Evolutionary conservation across 2,113 vertebrate species (phyloP).

Genomic region (Prolemur simus): DNA sequence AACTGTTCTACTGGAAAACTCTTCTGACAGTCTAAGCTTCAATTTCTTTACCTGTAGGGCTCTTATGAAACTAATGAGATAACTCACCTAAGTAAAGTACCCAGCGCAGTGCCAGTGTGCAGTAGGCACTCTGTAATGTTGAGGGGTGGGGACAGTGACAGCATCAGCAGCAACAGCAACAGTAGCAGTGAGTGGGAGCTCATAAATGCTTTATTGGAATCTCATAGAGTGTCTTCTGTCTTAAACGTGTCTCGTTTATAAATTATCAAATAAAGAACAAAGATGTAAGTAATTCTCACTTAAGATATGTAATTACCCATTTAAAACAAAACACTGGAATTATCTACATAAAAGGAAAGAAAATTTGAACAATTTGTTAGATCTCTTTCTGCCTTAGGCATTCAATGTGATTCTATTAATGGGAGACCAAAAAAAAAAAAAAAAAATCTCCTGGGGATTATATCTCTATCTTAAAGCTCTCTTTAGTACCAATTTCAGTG

Average conservation of each 20-base stretch:
- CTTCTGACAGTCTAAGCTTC: neutral
- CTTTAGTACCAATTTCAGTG: neutral
- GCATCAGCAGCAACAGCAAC: neutral
- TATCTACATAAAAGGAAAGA: constrained; percentile 28
- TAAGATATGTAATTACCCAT: constrained; percentile 31
- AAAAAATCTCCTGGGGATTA: neutral
- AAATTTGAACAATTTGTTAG: constrained; percentile 6
- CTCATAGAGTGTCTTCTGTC: neutral
- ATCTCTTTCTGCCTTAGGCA: constrained; percentile 29
- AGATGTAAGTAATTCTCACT: constrained; percentile 23
- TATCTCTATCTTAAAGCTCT: neutral
- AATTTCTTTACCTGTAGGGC: neutral
- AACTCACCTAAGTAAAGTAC: neutral
- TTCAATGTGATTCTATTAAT: constrained; percentile 35
- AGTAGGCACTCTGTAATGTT: neutral
- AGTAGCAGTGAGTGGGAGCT: neutral
- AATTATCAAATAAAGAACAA: constrained; percentile 47
- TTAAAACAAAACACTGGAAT: constrained; percentile 53
- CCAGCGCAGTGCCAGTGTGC: neutral
- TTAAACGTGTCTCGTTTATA: neutral
- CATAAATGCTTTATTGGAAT: neutral
- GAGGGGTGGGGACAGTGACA: too few species aligned
- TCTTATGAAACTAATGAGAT: neutral
- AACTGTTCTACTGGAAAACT: neutral
- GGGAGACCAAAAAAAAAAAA: neutral